Conservation (phyloP, 2,113 vertebrate genomes). For the Apteryx mantelli region DNA sequence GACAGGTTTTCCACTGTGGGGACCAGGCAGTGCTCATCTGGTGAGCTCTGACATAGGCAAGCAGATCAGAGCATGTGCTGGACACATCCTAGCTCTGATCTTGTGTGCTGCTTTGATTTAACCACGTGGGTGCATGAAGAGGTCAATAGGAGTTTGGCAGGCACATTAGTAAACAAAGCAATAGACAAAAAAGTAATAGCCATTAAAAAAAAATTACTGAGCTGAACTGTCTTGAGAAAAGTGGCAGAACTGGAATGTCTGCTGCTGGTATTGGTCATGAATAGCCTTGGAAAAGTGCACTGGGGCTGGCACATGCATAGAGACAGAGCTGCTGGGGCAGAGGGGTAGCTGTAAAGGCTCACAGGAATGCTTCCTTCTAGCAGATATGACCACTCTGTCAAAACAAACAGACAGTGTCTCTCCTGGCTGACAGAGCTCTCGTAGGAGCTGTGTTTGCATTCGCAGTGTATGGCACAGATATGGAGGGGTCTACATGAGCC, state of each 20-base stretch:
- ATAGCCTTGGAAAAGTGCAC: not conserved
- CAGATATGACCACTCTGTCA: fast-evolving
- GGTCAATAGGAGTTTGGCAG: not conserved
- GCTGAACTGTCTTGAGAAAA: not conserved
- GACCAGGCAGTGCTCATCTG: not conserved
- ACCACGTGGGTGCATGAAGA: not conserved
- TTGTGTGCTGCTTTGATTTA: fast-evolving
- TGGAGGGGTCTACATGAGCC: fast-evolving
- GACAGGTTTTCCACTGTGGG: not conserved
- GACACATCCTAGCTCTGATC: not conserved
- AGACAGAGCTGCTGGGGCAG: not conserved
- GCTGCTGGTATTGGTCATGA: not conserved
- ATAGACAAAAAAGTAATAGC: not conserved
- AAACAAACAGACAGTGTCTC: not conserved
- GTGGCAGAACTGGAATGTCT: not conserved
- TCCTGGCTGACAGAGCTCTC: not conserved
- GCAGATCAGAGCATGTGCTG: not conserved
- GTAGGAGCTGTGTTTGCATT: not conserved
- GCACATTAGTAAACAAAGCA: not conserved
- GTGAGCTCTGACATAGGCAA: fast-evolving
- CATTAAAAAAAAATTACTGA: not conserved
- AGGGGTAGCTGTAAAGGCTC: not conserved
- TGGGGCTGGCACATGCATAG: not conserved
- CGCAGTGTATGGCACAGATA: fast-evolving
- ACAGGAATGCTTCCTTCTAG: not conserved